Evolutionary conservation across 2,888 invertebrate genomes (phyloP).

Genomic region (Kryphioiulus occultus): DNA sequence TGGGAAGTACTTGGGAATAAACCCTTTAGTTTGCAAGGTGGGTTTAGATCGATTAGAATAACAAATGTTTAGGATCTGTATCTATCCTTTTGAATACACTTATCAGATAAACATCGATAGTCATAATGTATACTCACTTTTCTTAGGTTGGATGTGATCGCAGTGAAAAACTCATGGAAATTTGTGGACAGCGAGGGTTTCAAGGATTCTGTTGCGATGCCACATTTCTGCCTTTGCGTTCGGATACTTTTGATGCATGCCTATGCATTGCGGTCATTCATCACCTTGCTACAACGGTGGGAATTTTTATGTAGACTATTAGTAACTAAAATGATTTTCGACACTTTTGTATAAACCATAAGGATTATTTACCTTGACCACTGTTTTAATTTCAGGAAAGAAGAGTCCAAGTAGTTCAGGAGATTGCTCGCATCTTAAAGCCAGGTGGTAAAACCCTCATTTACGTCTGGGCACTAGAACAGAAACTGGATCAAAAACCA

Average conservation of each 20-base stretch:
- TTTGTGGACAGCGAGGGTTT: constrained; percentile 69
- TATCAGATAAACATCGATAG: too few relatives aligned
- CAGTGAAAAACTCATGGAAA: constrained; percentile 72
- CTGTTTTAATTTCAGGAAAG: constrained; percentile 69
- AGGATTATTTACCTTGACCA: background rate
- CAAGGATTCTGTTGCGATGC: constrained; percentile 81
- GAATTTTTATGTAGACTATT: background rate
- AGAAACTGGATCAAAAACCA: constrained; percentile 71
- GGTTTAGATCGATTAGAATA: background rate
- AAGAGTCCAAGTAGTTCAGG: constrained; percentile 75
- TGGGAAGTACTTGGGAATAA: constrained; percentile 90
- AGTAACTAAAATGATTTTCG: too few relatives aligned
- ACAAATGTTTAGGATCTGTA: background rate
- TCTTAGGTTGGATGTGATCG: constrained; percentile 83
- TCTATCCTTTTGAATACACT: too few relatives aligned
- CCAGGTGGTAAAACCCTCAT: constrained; percentile 79
- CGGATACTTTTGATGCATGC: constrained; percentile 76
- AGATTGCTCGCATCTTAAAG: constrained; percentile 79
- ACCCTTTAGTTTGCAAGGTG: constrained; percentile 49
- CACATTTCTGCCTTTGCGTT: constrained; percentile 74
- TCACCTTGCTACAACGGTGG: constrained; percentile 81
- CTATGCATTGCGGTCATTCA: constrained; percentile 97
- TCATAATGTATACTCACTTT: constrained; percentile 57
- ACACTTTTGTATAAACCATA: background rate
- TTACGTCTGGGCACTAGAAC: constrained; percentile 97